phyloP scores from a whole-genome alignment of 2,888 invertebrate species.

The Mystacides longicornis region DNA sequence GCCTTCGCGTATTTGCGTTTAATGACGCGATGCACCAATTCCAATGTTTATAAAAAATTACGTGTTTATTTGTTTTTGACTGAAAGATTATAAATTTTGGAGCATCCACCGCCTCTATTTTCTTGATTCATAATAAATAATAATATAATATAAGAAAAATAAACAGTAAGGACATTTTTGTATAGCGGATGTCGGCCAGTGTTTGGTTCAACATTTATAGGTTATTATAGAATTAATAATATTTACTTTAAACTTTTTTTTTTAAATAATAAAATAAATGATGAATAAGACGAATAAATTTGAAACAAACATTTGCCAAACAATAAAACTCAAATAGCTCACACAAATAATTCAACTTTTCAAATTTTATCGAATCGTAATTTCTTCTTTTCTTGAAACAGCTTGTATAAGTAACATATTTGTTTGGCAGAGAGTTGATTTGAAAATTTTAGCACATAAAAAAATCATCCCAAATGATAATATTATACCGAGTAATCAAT shows the following conservation, averaged over 20 bases:
- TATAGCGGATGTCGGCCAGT: background rate
- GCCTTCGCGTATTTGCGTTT: constrained; percentile 1
- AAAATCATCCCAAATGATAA: too few species aligned
- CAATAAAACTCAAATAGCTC: background rate
- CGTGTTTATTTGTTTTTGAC: too few species aligned
- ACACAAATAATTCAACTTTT: background rate
- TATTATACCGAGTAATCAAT: too few species aligned
- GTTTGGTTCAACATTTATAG: background rate
- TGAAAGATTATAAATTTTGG: background rate
- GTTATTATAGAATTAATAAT: background rate
- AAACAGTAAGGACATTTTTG: background rate
- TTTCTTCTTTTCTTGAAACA: too few species aligned
- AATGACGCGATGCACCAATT: background rate
- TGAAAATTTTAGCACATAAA: too few species aligned
- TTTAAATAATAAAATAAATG: background rate
- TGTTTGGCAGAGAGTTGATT: too few species aligned
- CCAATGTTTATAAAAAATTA: too few species aligned
- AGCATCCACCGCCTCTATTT: constrained; percentile 10
- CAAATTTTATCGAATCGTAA: too few species aligned
- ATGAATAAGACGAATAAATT: background rate
- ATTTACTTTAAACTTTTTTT: background rate
- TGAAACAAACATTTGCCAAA: constrained; percentile 18
- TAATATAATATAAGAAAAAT: too few species aligned
- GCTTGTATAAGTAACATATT: too few species aligned
- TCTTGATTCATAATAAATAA: too few species aligned